Conservation (phyloP, 2,888 invertebrate species). For the Thyatira batis region DNA sequence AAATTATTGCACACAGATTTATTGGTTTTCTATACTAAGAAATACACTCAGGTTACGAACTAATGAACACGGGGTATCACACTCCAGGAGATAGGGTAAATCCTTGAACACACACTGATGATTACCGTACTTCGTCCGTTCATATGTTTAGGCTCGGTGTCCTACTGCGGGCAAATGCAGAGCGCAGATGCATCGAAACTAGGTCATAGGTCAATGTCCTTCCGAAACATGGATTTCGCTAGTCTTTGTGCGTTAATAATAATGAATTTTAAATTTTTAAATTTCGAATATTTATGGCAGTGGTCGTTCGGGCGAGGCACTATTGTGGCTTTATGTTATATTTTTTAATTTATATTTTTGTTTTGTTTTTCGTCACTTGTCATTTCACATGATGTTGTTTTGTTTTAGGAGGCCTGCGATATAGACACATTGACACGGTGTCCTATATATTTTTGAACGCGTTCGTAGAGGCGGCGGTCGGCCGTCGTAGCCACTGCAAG, state of each 20-base stretch:
- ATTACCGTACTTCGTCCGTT: slow-evolving; percentile 21
- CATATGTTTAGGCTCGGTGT: slow-evolving; percentile 32
- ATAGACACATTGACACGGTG: slow-evolving; percentile 64
- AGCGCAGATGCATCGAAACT: slow-evolving; percentile 68
- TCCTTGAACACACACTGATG: slow-evolving; percentile 46
- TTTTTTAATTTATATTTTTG: slow-evolving; percentile 17
- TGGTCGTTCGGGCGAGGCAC: slow-evolving; percentile 51
- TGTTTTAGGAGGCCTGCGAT: slow-evolving; percentile 33
- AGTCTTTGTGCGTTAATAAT: slow-evolving; percentile 42
- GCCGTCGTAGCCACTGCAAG: slow-evolving; percentile 71
- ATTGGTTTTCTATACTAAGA: slow-evolving; percentile 40
- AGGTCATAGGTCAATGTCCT: slow-evolving; percentile 73
- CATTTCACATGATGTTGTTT: slow-evolving; percentile 47
- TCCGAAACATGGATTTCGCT: slow-evolving; percentile 31
- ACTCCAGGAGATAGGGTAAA: slow-evolving; percentile 27
- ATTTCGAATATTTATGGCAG: slow-evolving; percentile 44
- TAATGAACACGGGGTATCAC: slow-evolving; percentile 79
- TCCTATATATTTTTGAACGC: slow-evolving; percentile 58
- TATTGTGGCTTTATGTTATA: slow-evolving; percentile 21
- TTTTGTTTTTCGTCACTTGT: slow-evolving; percentile 31
- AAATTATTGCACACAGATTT: slow-evolving; percentile 50
- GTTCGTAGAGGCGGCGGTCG: slow-evolving; percentile 55
- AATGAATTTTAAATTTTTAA: slow-evolving; percentile 18
- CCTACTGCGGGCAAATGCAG: slow-evolving; percentile 55
- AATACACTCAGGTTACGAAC: slow-evolving; percentile 35